Evolutionary conservation across 2,888 invertebrate species (phyloP).

Genomic region (Biston stratarius): DNA sequence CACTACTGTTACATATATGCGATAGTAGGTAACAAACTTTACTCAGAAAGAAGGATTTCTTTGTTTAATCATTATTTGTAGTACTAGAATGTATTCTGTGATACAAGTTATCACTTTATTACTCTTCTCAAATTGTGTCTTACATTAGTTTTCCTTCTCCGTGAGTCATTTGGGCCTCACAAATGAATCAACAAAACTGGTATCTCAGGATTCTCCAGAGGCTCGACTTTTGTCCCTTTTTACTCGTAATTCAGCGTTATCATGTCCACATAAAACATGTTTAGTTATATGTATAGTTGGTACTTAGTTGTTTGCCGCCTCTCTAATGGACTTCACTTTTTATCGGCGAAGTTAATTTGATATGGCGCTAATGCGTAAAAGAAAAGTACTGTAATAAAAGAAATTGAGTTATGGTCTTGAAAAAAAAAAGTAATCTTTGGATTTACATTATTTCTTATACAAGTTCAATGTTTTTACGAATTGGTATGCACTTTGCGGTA

Average conservation of each 20-base stretch:
- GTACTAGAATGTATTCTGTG: not conserved
- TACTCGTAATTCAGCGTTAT: conserved; percentile 30
- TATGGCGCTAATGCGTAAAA: conserved; percentile 28
- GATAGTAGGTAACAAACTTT: not conserved
- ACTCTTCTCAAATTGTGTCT: not conserved
- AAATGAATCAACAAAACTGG: conserved; percentile 30
- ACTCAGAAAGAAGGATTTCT: not conserved
- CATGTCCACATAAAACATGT: conserved; percentile 15
- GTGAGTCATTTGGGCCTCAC: conserved; percentile 14
- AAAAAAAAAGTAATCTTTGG: conserved; percentile 5
- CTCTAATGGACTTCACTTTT: conserved; percentile 27
- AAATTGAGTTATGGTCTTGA: conserved; percentile 12
- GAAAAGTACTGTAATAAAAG: conserved; percentile 17
- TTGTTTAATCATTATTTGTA: not conserved
- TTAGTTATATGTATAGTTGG: not conserved
- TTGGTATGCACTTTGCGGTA: not conserved
- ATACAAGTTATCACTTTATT: not conserved
- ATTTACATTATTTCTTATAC: conserved; percentile 1
- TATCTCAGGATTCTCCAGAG: conserved; percentile 20
- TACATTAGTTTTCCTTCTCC: conserved; percentile 12
- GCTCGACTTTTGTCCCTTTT: conserved; percentile 16
- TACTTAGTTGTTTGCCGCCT: conserved; percentile 15
- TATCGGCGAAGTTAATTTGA: conserved; percentile 27
- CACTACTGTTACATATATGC: no score
- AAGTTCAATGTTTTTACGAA: conserved; percentile 4